Base-by-base conservation (phyloP, 2,113 vertebrate species). In the Athene cunicularia region DNA sequence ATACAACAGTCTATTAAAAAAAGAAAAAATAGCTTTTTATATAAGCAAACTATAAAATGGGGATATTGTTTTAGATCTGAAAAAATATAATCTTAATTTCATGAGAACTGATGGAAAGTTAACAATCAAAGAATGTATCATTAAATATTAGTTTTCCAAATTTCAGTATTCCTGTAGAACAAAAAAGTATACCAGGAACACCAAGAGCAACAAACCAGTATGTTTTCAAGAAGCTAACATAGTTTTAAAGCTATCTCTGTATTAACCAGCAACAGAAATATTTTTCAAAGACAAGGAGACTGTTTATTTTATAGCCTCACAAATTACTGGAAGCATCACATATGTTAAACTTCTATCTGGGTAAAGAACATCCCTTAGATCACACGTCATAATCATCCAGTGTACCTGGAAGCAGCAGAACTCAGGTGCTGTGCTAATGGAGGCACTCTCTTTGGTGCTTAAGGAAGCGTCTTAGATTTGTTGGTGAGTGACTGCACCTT, bases 381-480 rank as follows among this genome's bases (percentile, higher is more conserved):
- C 47, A 11, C 16, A 23, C 10, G 30, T 49, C 41, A 30, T 53
- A 12, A 39, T 22, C 24, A 62, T 13, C 22, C 52, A 50, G 58
- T 12, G 53, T 39, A 86, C 62, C 22, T 60, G 35, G 32, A 80
- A 68, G 63, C 49, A 89, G 63, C 22, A 53, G 13, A 62, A 86
- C 17, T 45, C 2, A 0, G 33, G 9, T 1, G 2, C 41, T 55
- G 9, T 21, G 35, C 39, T 47, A 30, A 43, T 1, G 7, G 5
- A 74, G 20, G 6, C 0, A 0, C 47, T 59, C 10, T 43, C 18
- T 79, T 41, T 43, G 32, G 9, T 2, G 1, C 37, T 75, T 37
- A 45, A 55, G 27, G 26, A 94, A 86, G 8, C 1, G 5, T 23
- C 70, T 37, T 23, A 23, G 11, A 41, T 66, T 75, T 67, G 18